A percentile compares a stretch with the other conserved stretches of the same genome.
Evolutionary conservation across 2,888 invertebrate species (phyloP).

Genomic region (Drosophila setosimentum): DNA sequence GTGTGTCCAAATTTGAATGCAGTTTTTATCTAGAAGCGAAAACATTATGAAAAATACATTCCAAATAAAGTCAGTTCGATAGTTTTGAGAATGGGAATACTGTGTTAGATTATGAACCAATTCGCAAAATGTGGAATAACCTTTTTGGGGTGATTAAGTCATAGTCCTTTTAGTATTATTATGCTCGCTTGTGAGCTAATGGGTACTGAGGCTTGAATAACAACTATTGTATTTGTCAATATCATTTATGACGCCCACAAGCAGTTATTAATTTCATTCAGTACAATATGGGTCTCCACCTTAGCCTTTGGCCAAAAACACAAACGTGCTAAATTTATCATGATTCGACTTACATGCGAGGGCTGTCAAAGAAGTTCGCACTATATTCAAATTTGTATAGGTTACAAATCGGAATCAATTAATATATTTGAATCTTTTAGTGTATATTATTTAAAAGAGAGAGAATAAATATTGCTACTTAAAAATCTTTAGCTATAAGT

Average conservation of each 20-base stretch:
- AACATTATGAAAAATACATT: not conserved
- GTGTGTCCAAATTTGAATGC: not conserved
- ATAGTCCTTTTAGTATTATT: not conserved
- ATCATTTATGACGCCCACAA: conserved; percentile 18
- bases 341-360: conserved; percentile 4
- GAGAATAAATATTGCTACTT: not conserved
- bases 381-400: not conserved
- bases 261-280: conserved; percentile 24
- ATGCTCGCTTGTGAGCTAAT: not conserved
- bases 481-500: not conserved
- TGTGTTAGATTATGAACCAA: not conserved
- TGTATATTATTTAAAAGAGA: not conserved
- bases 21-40: not conserved
- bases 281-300: conserved; percentile 2
- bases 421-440: not conserved
- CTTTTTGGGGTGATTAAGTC: not conserved
- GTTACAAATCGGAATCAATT: not conserved
- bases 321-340: conserved; percentile 3
- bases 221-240: conserved; percentile 21
- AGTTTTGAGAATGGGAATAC: not conserved
- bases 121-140: not conserved
- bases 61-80: not conserved
- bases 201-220: not conserved
- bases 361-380: conserved; percentile 3
- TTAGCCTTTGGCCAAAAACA: not conserved